phyloP scores from a whole-genome alignment of 1,140 invertebrate genomes.

The Acyrthosiphon pisum region DNA sequence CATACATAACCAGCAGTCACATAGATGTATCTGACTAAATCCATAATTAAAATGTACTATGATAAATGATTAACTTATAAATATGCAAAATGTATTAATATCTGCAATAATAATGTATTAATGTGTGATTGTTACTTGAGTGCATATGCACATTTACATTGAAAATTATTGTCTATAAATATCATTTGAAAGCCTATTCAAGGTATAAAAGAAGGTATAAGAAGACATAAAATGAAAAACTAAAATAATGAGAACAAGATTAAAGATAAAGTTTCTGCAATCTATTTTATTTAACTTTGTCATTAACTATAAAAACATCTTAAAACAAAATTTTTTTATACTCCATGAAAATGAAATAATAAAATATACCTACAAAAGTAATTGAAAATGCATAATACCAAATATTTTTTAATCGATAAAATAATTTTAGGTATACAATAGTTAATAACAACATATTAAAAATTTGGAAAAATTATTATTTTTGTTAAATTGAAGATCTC shows the following conservation, averaged over 20 bases:
- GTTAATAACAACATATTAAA: not conserved
- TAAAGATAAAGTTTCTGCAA: not conserved
- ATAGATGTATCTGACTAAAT: not conserved
- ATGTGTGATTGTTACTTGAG: not conserved
- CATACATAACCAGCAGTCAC: not conserved
- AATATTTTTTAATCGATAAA: not conserved
- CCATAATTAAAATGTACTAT: not conserved
- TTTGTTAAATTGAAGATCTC: too few relatives aligned
- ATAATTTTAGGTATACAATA: too few relatives aligned
- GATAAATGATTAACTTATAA: not conserved
- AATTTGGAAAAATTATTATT: too few relatives aligned
- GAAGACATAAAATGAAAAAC: not conserved
- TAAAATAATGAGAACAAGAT: not conserved
- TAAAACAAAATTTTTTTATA: not conserved
- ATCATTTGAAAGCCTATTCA: not conserved
- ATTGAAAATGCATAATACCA: not conserved
- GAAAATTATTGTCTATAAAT: not conserved
- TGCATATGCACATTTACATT: not conserved
- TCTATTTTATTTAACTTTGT: conserved; percentile 9
- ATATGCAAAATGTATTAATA: not conserved
- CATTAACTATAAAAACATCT: conserved; percentile 3
- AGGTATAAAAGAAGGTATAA: not conserved
- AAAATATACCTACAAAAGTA: not conserved
- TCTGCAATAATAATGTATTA: not conserved
- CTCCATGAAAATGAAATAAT: not conserved